Base-by-base conservation (phyloP, 2,113 vertebrate genomes). In the Actinemys pallida region DNA sequence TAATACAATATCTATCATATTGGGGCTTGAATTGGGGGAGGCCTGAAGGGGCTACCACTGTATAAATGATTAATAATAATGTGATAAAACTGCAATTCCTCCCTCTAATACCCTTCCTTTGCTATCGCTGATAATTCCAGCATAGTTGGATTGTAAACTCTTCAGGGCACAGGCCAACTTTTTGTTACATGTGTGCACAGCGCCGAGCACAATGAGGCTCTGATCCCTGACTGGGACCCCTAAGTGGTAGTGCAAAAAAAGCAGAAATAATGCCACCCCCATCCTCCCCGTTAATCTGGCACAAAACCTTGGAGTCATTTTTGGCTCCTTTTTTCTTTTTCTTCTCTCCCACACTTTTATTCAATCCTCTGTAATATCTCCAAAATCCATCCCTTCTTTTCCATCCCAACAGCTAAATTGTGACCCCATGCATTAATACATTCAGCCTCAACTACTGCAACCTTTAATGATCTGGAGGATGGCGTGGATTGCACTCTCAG, bases 91-190 rank as follows among this genome's bases (percentile, higher is more conserved):
- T 76, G 22, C 27, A n/a, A 5, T 72, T 72, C n/a, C 69, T 16
- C n/a, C 69, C 7, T 19, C 9, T 20, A 39, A 39, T 57, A 39
- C 14, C 25, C 59, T 65, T 81, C 54, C 85, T 84, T 62, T 49
- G 31, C 0, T 69, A 52, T 0, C 10, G 16, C 20, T 84, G 88
- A 2, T 53, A 52, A 49, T 35, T 3, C 53, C 8, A 17, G 35
- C 45, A 22, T 0, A 0, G 50, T 52, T 56, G n/a, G 75, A 76
- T 49, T 1, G 0, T 0, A 0, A 95, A 12, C 42, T 29, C 54
- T 83, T 81, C 31, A 83, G 65, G 78, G 57, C 14, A 84, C 78
- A 65, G n/a, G 24, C 6, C 39, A 57, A 4, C 39, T 3, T 88
- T 29, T 29, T 0, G 8, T 57, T 39, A 65, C 31, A 49, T 12